A percentile compares a stretch with the other conserved stretches of the same genome.
These are phyloP conservation scores for Nasonovia ribisnigri DNA, from an alignment of 2,888 invertebrate genomes.

Conservation along the genomic window DNA sequence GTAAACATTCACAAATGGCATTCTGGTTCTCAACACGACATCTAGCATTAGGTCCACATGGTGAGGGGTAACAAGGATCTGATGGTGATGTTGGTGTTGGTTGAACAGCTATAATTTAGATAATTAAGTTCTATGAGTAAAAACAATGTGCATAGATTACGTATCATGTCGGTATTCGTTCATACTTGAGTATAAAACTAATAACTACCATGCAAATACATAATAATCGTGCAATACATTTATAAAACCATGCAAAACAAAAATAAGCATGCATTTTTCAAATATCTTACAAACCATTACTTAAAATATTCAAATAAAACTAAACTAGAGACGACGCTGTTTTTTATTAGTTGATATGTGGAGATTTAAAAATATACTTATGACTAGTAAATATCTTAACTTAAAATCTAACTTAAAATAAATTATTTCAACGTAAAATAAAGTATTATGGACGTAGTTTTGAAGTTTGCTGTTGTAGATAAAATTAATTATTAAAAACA, in stretches of 20 bases:
- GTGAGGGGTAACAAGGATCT: constrained; percentile 70
- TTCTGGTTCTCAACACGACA: constrained; percentile 74
- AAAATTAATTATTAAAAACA: constrained; percentile 32
- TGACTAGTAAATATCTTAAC: constrained; percentile 44
- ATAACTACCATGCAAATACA: constrained; percentile 62
- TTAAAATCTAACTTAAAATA: constrained; percentile 31
- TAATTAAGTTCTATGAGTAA: not conserved
- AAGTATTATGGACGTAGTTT: not conserved
- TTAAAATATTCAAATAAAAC: constrained; percentile 45
- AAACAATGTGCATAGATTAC: not conserved
- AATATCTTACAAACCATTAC: constrained; percentile 68
- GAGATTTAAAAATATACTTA: constrained; percentile 23
- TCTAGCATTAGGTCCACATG: constrained; percentile 71
- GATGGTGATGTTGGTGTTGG: constrained; percentile 66
- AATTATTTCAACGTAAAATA: constrained; percentile 53
- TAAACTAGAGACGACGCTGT: constrained; percentile 55
- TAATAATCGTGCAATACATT: constrained; percentile 56
- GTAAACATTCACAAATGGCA: constrained; percentile 79
- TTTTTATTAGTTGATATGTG: not conserved
- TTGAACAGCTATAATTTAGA: constrained; percentile 58
- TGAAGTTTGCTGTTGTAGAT: constrained; percentile 48
- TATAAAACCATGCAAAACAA: constrained; percentile 68
- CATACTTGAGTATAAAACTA: constrained; percentile 40
- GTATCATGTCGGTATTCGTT: constrained; percentile 43
- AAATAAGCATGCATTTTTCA: constrained; percentile 66